These are phyloP conservation scores for Camponotus fellah DNA, from an alignment of 2,888 invertebrate species.

Conservation along the genomic window DNA sequence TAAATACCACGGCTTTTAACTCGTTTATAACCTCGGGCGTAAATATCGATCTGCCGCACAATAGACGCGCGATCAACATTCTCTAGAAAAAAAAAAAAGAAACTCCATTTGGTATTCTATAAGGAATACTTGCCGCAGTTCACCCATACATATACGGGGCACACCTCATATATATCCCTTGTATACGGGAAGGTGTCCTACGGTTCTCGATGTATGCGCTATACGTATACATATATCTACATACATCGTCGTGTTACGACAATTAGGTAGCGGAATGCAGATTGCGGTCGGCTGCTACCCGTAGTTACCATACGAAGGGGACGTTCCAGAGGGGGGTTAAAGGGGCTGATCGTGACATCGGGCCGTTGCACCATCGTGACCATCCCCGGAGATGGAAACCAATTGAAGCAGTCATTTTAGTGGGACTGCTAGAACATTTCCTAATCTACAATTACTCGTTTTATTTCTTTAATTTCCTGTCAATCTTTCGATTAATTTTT, in stretches of 20 bases:
- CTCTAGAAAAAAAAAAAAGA: slow-evolving; percentile 21
- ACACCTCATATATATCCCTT: slow-evolving; percentile 11
- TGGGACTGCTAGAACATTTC: slow-evolving; percentile 73
- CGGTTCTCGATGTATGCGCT: slow-evolving; percentile 55
- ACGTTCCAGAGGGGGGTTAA: slow-evolving; percentile 66
- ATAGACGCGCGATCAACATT: slow-evolving; percentile 52
- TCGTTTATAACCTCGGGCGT: slow-evolving; percentile 5
- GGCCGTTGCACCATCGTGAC: slow-evolving; percentile 76
- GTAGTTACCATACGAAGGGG: slow-evolving; percentile 81
- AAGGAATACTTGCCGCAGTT: slow-evolving; percentile 45
- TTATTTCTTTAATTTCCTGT: slow-evolving; percentile 1
- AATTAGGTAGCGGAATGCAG: slow-evolving; percentile 84
- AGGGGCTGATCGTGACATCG: slow-evolving; percentile 72
- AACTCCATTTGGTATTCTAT: slow-evolving; percentile 51
- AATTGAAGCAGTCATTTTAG: slow-evolving; percentile 79
- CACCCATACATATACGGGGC: slow-evolving; percentile 24
- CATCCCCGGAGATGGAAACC: slow-evolving; percentile 78
- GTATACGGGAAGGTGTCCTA: slow-evolving; percentile 44
- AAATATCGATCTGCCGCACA: slow-evolving; percentile 39
- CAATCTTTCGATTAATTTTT: slow-evolving; percentile 11
- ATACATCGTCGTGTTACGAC: slow-evolving; percentile 80
- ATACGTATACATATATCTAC: slow-evolving; percentile 74
- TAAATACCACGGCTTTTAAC: slow-evolving; percentile 38
- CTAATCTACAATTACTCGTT: slow-evolving; percentile 58
- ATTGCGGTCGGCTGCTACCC: slow-evolving; percentile 81